Conservation (phyloP, 2,888 invertebrate species). For the Dryococelus australis region DNA sequence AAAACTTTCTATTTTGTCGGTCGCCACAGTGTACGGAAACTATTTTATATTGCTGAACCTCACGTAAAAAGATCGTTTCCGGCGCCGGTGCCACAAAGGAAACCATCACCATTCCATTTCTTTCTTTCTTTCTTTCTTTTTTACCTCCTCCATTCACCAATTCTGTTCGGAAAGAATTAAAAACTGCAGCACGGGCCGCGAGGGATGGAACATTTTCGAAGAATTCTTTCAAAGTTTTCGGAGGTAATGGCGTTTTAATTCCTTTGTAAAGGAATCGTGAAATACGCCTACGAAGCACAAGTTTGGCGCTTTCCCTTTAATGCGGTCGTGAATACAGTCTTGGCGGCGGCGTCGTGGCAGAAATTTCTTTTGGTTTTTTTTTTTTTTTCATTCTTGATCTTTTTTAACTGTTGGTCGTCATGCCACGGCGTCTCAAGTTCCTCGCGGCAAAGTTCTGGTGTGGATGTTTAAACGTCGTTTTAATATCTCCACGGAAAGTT, state of each 20-base stretch:
- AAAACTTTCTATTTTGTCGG: neutral
- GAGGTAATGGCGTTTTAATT: slow-evolving; percentile 3
- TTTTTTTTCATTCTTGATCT: neutral
- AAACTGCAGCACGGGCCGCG: neutral
- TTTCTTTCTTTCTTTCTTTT: neutral
- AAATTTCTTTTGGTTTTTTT: neutral
- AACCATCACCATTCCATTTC: neutral
- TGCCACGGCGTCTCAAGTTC: neutral
- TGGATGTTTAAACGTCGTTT: neutral
- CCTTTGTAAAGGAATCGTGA: neutral
- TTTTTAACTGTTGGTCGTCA: neutral
- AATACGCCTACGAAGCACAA: too few species aligned
- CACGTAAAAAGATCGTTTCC: neutral
- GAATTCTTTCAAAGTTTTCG: neutral
- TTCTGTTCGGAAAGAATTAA: slow-evolving; percentile 11
- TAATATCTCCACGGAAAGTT: neutral
- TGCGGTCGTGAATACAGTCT: too few species aligned
- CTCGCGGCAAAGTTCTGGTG: neutral
- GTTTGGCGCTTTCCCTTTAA: too few species aligned
- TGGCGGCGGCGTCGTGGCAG: neutral
- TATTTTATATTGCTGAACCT: slow-evolving; percentile 4
- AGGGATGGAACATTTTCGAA: neutral
- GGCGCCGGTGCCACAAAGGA: neutral
- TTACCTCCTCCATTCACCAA: neutral
- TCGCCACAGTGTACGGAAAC: neutral